Conservation (phyloP, 1,140 invertebrate species). For the Trichogramma pretiosum region DNA sequence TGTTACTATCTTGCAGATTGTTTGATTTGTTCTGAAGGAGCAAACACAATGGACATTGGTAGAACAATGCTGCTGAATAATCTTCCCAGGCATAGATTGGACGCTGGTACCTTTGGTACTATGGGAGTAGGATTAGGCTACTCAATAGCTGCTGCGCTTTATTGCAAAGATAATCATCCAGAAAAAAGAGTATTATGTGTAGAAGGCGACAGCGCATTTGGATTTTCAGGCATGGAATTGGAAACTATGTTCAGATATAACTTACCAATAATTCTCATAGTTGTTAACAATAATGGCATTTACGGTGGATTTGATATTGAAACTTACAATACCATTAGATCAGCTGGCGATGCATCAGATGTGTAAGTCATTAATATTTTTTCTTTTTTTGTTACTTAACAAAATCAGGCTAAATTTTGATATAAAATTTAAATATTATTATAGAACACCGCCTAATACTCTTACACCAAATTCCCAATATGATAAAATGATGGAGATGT, state of each 20-base stretch:
- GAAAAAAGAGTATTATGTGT: conserved; percentile 76
- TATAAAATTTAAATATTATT: conserved; percentile 26
- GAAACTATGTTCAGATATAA: conserved; percentile 93
- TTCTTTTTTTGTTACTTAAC: conserved; percentile 2
- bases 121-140: conserved; percentile 95
- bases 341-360: conserved; percentile 52
- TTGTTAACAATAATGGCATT: conserved; percentile 95
- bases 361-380: conserved; percentile 45
- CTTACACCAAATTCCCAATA: conserved; percentile 72
- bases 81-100: conserved; percentile 74
- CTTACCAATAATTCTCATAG: conserved; percentile 80
- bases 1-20: conserved; percentile 51
- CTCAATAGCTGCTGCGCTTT: conserved; percentile 85
- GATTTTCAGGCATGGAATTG: conserved; percentile 95
- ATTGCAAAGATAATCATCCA: conserved; percentile 71
- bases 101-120: conserved; percentile 90
- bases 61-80: conserved; percentile 77
- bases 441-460: conserved; percentile 72
- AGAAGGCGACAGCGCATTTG: conserved; percentile 93
- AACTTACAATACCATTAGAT: conserved; percentile 60
- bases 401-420: background rate
- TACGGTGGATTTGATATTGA: conserved; percentile 77
- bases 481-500: conserved; percentile 82
- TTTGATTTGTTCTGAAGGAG: conserved; percentile 94
- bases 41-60: conserved; percentile 98